Percentiles rank a stretch among this genome's conserved stretches.
Evolutionary conservation across 2,113 vertebrate species (phyloP).

Genomic region (Oncorhynchus kisutch): DNA sequence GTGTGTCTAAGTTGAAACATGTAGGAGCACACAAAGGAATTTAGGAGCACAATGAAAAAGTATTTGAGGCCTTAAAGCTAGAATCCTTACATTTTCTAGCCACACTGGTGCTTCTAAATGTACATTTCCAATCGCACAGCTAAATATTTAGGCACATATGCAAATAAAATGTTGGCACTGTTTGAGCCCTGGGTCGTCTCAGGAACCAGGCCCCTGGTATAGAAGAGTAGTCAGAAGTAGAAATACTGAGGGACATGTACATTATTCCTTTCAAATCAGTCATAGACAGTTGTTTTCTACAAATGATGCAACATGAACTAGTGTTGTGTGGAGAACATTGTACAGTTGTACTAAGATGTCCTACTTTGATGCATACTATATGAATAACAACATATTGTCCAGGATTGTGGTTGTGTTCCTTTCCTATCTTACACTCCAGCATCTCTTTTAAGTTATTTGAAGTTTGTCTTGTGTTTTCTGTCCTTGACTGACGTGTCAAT

Average conservation of each 20-base stretch:
- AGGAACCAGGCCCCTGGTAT: conserved; percentile 8
- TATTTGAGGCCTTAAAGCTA: too few species aligned
- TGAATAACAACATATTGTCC: too few species aligned
- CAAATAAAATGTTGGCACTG: neutral
- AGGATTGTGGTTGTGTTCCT: neutral
- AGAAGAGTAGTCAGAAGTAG: neutral
- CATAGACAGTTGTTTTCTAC: neutral
- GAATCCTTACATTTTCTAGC: too few species aligned
- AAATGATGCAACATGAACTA: neutral
- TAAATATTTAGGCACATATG: too few species aligned
- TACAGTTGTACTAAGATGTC: neutral
- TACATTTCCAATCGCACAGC: too few species aligned
- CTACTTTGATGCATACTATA: neutral
- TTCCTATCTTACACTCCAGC: neutral
- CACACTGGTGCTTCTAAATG: too few species aligned
- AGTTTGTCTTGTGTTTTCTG: neutral
- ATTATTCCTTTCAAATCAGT: neutral
- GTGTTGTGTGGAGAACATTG: neutral
- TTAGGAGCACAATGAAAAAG: too few species aligned
- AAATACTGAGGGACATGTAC: conserved; percentile 11
- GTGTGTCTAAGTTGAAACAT: too few species aligned
- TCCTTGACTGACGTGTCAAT: neutral
- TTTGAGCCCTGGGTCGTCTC: conserved; percentile 6
- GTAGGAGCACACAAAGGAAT: too few species aligned
- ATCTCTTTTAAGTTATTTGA: neutral